Evolutionary conservation across 23 tunicate genomes (phyloP), one percentile per base, ranked within the genome.

Genomic region (Trididemnum miniatum): DNA sequence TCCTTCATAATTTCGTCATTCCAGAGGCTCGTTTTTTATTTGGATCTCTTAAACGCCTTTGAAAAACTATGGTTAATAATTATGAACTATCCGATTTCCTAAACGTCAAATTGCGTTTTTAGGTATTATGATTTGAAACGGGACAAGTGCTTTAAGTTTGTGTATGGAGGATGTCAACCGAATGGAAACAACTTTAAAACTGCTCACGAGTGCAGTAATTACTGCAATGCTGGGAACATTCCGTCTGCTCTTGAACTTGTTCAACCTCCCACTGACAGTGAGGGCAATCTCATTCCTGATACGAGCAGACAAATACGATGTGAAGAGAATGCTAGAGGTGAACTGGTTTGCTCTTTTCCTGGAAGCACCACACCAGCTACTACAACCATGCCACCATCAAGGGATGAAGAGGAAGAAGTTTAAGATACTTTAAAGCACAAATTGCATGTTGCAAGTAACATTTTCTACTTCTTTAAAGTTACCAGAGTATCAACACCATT

Each of bases 191-290:
- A 73, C 79, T 73, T 73, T 39, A 9, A 9, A 38, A 37, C 59
- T 37, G 29, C 59, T 20, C 5, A 20, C 59, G 79, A 73, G 30
- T 73, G 79, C 79, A 73, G 29, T 25, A 5, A 37, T 38, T 73
- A 73, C 29, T 73, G 79, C 79, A 22, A 39, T 27, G 79, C 79
- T 20, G 35, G 29, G 3, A 20, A 20, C 59, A 20, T 3, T 38
- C 79, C 79, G 4, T 73, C 79, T 39, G 29, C 79, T 31, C 79
- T n/a, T 20, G 79, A 73, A 73, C 31, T 38, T 12, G 79, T 73
- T 2, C 28, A 57, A 1, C 29, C 24, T 38, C 79, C 59, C 29
- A 39, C 31, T 3, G 79, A 73, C 38, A 5, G 9, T 2, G 28
- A 32, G 4, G 79, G 79, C 5, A 38, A 40, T 12, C 38, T 67